A percentile compares a stretch with the other conserved stretches of the same genome.
These are phyloP conservation scores for Spodoptera exigua DNA, from an alignment of 2,888 invertebrate species.

Conservation along the genomic window DNA sequence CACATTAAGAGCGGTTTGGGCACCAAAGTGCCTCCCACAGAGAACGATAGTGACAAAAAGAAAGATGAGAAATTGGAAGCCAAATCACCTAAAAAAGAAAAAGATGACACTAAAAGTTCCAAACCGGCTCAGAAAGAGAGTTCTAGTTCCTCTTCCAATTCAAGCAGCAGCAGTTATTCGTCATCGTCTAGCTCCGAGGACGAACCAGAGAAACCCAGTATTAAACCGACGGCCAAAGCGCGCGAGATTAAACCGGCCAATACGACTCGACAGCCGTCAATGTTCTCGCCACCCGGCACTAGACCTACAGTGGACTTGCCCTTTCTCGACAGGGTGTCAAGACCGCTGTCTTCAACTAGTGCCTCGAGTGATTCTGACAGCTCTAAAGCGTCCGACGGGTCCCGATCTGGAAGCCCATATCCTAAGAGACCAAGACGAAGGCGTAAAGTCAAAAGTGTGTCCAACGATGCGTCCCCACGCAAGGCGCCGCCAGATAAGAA, in stretches of 20 bases:
- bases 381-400: conserved; percentile 79
- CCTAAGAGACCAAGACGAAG: conserved; percentile 83
- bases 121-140: conserved; percentile 76
- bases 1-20: conserved; percentile 95
- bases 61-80: conserved; percentile 77
- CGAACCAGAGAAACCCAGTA: conserved; percentile 79
- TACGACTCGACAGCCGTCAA: conserved; percentile 73
- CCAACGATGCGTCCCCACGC: conserved; percentile 82
- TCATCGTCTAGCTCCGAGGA: conserved; percentile 91
- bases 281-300: conserved; percentile 84
- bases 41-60: conserved; percentile 79
- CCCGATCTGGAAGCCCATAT: conserved; percentile 80
- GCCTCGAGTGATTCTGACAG: conserved; percentile 90
- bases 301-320: conserved; percentile 91
- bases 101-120: conserved; percentile 81
- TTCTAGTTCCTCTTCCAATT: conserved; percentile 87
- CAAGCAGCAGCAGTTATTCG: conserved; percentile 88
- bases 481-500: conserved; percentile 94
- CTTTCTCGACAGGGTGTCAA: conserved; percentile 94
- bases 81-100: conserved; percentile 85
- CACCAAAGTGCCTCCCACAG: conserved; percentile 82
- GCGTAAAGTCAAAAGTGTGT: conserved; percentile 79
- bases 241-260: conserved; percentile 80
- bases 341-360: conserved; percentile 90
- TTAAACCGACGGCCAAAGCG: conserved; percentile 82